These are phyloP conservation scores for Tanaodytes sp. DNA, from an alignment of 2,888 invertebrate genomes.

Conservation along the genomic window DNA sequence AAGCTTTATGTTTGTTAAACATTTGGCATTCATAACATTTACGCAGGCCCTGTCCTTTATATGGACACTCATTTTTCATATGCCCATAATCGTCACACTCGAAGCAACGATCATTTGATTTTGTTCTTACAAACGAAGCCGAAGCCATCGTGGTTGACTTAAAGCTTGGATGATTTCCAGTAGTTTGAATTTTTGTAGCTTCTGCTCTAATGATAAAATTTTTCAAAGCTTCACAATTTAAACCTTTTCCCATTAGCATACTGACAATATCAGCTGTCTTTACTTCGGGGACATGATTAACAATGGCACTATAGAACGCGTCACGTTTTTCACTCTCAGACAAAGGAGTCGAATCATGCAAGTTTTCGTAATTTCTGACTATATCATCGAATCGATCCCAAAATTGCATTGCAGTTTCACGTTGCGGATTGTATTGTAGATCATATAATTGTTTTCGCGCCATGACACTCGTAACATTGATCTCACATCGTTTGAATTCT, in stretches of 20 bases:
- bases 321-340: background rate
- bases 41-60: too few relatives aligned
- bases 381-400: constrained; percentile 46
- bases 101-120: too few relatives aligned
- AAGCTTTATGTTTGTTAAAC: too few relatives aligned
- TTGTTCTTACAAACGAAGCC: background rate
- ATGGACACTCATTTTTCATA: too few relatives aligned
- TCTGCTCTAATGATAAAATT: background rate
- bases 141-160: background rate
- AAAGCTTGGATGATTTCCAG: background rate
- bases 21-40: too few relatives aligned
- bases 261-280: background rate
- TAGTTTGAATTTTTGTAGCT: background rate
- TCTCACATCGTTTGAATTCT: constrained; percentile 23
- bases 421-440: constrained; percentile 39
- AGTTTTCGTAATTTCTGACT: background rate
- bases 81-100: too few relatives aligned
- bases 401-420: constrained; percentile 45
- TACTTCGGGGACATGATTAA: background rate
- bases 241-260: background rate
- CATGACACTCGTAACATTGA: constrained; percentile 38
- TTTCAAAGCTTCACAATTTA: background rate
- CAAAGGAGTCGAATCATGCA: background rate
- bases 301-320: constrained; percentile 2
- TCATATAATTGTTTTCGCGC: constrained; percentile 42